Percentiles rank a stretch among this genome's conserved stretches.
These are phyloP conservation scores for Smithornis capensis DNA, from an alignment of 2,113 vertebrate species.

Conservation along the genomic window DNA sequence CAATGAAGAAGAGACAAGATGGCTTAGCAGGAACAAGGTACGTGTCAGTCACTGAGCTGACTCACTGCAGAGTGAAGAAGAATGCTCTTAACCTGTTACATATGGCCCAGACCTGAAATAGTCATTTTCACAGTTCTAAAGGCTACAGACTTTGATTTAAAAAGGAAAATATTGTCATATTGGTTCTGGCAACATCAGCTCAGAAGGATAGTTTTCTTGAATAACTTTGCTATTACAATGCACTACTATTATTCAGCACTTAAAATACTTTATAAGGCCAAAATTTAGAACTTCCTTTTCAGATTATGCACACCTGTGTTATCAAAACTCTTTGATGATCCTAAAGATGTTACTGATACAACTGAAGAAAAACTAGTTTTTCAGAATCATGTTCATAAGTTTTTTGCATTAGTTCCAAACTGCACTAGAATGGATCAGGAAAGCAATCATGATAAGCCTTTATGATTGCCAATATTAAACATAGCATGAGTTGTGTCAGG, in stretches of 20 bases:
- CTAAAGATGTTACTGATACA: not conserved
- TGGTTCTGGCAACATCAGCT: not conserved
- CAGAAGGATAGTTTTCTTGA: not conserved
- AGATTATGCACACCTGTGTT: not conserved
- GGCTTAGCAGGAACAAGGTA: not conserved
- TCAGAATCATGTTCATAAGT: not conserved
- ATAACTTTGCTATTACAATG: not conserved
- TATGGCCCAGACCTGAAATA: not conserved
- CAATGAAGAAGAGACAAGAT: not conserved
- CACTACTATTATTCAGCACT: not conserved
- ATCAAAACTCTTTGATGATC: not conserved
- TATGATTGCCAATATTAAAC: not conserved
- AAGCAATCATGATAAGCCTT: not conserved
- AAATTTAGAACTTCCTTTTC: not conserved
- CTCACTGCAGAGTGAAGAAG: not conserved
- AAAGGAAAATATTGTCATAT: not conserved
- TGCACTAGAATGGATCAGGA: not conserved
- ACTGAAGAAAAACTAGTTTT: not conserved
- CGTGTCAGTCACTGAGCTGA: not conserved
- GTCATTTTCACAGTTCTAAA: not conserved
- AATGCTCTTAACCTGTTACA: not conserved
- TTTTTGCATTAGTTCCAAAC: not conserved
- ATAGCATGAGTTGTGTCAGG: not conserved
- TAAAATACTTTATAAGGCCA: not conserved
- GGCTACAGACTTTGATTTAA: not conserved